Percentiles rank a stretch among this genome's conserved stretches.
These are phyloP conservation scores for Augiades crinisus DNA, from an alignment of 2,888 invertebrate genomes.

Conservation along the genomic window DNA sequence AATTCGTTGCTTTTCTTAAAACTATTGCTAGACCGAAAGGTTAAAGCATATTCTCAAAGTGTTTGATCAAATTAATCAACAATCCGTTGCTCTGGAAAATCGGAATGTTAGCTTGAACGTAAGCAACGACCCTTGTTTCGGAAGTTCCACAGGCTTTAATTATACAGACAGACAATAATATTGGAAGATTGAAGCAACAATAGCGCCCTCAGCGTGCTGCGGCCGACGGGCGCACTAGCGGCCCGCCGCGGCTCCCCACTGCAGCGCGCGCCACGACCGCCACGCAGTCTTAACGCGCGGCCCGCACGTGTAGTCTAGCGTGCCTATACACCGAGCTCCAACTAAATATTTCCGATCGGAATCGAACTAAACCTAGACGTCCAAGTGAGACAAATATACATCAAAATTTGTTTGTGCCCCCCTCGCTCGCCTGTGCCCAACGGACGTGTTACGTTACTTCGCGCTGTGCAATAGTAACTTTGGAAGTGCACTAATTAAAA, in stretches of 20 bases:
- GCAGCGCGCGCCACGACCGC: slow-evolving; percentile 63
- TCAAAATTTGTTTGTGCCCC: slow-evolving; percentile 42
- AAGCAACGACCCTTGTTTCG: slow-evolving; percentile 1
- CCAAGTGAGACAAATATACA: slow-evolving; percentile 45
- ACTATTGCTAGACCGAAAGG: no score
- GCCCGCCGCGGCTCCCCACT: slow-evolving; percentile 48
- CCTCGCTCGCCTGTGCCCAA: slow-evolving; percentile 45
- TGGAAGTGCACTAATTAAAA: slow-evolving; percentile 66
- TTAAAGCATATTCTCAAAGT: no score
- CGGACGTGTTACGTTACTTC: slow-evolving; percentile 39
- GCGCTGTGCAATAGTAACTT: slow-evolving; percentile 48
- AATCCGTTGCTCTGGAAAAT: slow-evolving; percentile 2
- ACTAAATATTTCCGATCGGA: slow-evolving; percentile 57
- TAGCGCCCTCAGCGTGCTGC: slow-evolving; percentile 55
- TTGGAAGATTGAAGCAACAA: slow-evolving; percentile 33
- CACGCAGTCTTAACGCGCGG: slow-evolving; percentile 81
- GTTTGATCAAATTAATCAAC: slow-evolving; percentile 3
- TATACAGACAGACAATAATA: slow-evolving; percentile 23
- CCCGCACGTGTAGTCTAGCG: slow-evolving; percentile 75
- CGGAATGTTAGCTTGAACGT: not conserved
- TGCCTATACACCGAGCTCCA: slow-evolving; percentile 52
- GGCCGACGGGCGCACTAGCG: slow-evolving; percentile 46
- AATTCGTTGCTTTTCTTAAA: no score
- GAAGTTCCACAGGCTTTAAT: slow-evolving; percentile 11
- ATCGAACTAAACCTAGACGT: slow-evolving; percentile 47